Evolutionary conservation across 2,888 invertebrate species (phyloP), one percentile per base, ranked within the genome.

Genomic region (Acholoe squamosa): DNA sequence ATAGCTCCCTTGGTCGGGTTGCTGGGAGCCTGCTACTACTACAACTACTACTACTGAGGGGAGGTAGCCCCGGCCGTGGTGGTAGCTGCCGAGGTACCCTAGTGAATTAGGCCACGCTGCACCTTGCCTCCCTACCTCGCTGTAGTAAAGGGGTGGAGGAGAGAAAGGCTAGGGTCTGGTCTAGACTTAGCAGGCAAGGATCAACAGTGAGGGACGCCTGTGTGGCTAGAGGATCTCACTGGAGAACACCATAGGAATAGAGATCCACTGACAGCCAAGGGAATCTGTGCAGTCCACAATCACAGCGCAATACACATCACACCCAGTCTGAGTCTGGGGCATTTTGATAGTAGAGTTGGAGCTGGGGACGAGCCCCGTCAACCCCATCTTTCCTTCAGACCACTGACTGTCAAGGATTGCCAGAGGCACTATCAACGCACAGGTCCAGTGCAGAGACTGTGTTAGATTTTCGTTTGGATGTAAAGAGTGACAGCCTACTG

Each of bases 21-120:
- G 28, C 14, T 14, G 71, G 71, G 19, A 71, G 71, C 71, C 71
- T n/a, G 10, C 31, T 28, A 22, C 80, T 19, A 34, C 43, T 33
- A 43, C 80, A 34, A 80, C 80, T 5, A 80, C 34, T 43, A 43
- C 80, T 80, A 80, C 80, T 19, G n/a, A 14, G 31, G 25, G 76
- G 28, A 3, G 43, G 5, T 43, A 10, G 5, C 10, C 5, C 5
- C 28, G 86, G 3, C 7, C 71, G 7, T 25, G 71, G n/a, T 16
- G 84, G 34, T 19, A 12, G 43, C 80, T 77, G 86, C 10, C 86
- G 86, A 86, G 86, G 86, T 86, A 86, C 86, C 86, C 86, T 28
- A 19, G 86, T 86, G 86, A 86, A 54, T 54, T 86, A 86, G 86
- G 86, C 86, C 86, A 86, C 56, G 86, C 86, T 22, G 86, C 19